phyloP scores from a whole-genome alignment of 2,113 vertebrate genomes.

The Scytalopus superciliaris region DNA sequence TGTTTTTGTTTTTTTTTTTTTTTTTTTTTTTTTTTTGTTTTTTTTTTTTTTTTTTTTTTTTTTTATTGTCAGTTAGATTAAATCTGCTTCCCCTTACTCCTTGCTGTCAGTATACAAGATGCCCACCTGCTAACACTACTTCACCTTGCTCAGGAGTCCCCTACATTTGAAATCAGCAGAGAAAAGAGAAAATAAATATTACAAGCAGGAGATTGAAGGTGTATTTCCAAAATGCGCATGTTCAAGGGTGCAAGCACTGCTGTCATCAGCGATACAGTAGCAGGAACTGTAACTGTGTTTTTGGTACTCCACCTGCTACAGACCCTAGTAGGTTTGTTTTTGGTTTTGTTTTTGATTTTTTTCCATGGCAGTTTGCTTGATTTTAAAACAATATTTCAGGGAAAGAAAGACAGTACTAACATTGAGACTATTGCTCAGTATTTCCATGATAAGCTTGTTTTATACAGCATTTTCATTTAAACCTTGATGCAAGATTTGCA shows the following conservation, averaged over 20 bases:
- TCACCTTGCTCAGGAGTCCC: accelerated
- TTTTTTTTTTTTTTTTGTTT: background rate
- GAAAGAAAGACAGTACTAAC: accelerated
- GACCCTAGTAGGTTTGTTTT: background rate
- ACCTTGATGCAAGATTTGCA: background rate
- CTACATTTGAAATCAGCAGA: background rate
- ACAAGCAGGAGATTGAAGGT: background rate
- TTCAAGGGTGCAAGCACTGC: background rate
- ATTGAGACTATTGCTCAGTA: background rate
- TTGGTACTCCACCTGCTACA: background rate
- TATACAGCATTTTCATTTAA: background rate
- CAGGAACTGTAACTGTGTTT: accelerated
- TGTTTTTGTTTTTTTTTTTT: background rate
- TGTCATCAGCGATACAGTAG: background rate
- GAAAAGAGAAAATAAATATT: background rate
- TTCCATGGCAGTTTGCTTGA: background rate
- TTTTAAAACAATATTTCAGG: background rate
- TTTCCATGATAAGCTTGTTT: background rate
- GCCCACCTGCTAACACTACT: background rate
- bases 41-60: too few species aligned
- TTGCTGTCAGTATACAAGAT: background rate
- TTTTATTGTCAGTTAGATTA: background rate
- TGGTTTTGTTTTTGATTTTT: too few species aligned
- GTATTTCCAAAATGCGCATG: background rate
- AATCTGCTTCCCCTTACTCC: accelerated